These are phyloP conservation scores for Sinocyclocheilus anophthalmus DNA, from an alignment of 2,113 vertebrate species.

Conservation along the genomic window DNA sequence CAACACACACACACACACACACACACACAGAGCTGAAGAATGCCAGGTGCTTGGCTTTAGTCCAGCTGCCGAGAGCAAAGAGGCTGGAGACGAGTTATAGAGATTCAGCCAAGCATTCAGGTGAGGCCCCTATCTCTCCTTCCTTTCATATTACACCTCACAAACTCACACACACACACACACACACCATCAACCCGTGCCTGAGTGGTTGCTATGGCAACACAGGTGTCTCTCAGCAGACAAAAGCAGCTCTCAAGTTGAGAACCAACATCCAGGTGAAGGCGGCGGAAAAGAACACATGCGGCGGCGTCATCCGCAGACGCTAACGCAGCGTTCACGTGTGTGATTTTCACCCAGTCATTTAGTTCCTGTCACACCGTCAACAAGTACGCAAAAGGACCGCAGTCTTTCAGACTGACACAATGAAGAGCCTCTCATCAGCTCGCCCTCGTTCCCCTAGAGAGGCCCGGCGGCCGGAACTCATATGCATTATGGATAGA, in stretches of 20 bases:
- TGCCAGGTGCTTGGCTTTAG: conserved; percentile 64
- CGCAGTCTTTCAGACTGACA: not conserved
- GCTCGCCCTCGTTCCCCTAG: not conserved
- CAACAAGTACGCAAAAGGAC: not conserved
- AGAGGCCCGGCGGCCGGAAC: not conserved
- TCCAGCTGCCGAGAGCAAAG: conserved; percentile 63
- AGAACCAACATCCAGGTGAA: conserved; percentile 42
- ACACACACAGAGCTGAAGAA: conserved; percentile 55
- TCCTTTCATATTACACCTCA: conserved; percentile 48
- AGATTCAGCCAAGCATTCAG: conserved; percentile 74
- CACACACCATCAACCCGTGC: conserved; percentile 43
- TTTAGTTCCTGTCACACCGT: not conserved
- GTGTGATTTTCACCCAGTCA: not conserved
- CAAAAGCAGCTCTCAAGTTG: conserved; percentile 45
- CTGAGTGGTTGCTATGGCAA: conserved; percentile 49
- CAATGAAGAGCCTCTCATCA: not conserved
- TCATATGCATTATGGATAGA: conserved; percentile 17
- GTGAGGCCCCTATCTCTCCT: conserved; percentile 65
- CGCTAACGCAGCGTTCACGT: conserved; percentile 12
- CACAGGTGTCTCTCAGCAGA: conserved; percentile 46
- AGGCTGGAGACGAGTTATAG: conserved; percentile 66
- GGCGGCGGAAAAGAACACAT: not conserved
- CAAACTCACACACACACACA: conserved; percentile 37
- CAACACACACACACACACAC: not conserved
- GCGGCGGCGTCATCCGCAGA: not conserved